These are phyloP conservation scores for Drosophila leontia DNA, from an alignment of 1,140 invertebrate species.

Conservation along the genomic window DNA sequence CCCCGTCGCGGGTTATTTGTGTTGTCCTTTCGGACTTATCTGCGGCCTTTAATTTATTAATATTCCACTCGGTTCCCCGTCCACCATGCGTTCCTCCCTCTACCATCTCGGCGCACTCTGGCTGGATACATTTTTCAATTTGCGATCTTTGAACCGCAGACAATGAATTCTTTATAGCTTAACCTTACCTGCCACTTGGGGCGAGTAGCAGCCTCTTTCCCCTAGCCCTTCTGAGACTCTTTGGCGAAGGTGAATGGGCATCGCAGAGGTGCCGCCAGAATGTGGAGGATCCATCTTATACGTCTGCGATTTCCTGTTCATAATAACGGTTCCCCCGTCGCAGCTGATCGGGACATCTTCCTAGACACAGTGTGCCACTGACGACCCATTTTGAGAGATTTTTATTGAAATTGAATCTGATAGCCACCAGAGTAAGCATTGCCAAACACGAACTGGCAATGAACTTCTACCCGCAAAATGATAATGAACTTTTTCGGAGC, in stretches of 20 bases:
- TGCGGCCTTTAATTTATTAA: conserved; percentile 82
- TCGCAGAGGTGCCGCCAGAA: conserved; percentile 4
- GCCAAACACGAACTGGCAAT: conserved; percentile 58
- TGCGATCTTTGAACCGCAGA: conserved; percentile 79
- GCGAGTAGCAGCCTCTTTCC: not conserved
- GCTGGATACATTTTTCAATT: conserved; percentile 78
- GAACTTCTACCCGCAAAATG: conserved; percentile 29
- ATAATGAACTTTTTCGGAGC: conserved; percentile 40
- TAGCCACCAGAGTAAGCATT: conserved; percentile 37
- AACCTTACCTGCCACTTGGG: conserved; percentile 65
- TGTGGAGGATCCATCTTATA: conserved; percentile 40
- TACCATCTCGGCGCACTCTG: not conserved
- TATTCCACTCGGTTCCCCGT: conserved; percentile 56
- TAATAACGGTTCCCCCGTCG: conserved; percentile 43
- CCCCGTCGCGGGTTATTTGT: conserved; percentile 53
- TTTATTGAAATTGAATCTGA: conserved; percentile 66
- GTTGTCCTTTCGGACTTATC: conserved; percentile 71
- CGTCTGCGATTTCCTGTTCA: conserved; percentile 60
- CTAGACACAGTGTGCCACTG: conserved; percentile 14
- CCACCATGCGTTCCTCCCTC: not conserved
- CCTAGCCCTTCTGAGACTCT: conserved; percentile 14
- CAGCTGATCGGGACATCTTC: conserved; percentile 7
- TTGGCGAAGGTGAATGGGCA: conserved; percentile 26
- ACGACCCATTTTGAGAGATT: conserved; percentile 47
- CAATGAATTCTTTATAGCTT: conserved; percentile 82